These are phyloP conservation scores for Sylvilagus floridanus DNA, from an alignment of 2,797 vertebrate genomes.

Conservation along the genomic window DNA sequence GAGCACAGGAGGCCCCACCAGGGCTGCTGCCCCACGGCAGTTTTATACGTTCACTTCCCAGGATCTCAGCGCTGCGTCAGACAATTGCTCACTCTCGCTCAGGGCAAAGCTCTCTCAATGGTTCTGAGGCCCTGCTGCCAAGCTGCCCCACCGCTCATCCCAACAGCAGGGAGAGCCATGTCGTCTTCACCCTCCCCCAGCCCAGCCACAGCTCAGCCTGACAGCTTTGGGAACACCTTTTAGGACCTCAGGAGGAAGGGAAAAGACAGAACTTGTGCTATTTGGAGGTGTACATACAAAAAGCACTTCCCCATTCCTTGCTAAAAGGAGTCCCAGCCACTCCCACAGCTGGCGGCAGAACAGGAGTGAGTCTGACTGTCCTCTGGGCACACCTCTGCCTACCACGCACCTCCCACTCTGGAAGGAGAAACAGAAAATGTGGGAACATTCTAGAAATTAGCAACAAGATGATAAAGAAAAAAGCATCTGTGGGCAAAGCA, in stretches of 20 bases:
- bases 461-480: background rate
- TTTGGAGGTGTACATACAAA: background rate
- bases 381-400: too few relatives aligned
- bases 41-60: background rate
- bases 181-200: background rate
- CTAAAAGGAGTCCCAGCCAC: background rate
- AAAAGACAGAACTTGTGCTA: background rate
- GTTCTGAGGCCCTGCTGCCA: background rate
- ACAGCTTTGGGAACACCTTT: slow-evolving; percentile 15
- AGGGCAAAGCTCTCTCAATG: slow-evolving; percentile 6
- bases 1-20: background rate
- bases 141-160: background rate
- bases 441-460: background rate
- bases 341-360: background rate
- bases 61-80: slow-evolving; percentile 53
- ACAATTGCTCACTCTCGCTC: slow-evolving; percentile 14
- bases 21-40: background rate
- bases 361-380: accelerated
- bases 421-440: background rate
- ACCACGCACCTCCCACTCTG: accelerated
- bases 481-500: background rate
- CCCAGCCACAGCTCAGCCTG: background rate
- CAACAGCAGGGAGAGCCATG: background rate
- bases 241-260: background rate
- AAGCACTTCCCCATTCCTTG: background rate